A percentile compares a stretch with the other conserved stretches of the same genome.
Evolutionary conservation across 2,797 vertebrate species (phyloP).

Genomic region (Sitta carolinensis): DNA sequence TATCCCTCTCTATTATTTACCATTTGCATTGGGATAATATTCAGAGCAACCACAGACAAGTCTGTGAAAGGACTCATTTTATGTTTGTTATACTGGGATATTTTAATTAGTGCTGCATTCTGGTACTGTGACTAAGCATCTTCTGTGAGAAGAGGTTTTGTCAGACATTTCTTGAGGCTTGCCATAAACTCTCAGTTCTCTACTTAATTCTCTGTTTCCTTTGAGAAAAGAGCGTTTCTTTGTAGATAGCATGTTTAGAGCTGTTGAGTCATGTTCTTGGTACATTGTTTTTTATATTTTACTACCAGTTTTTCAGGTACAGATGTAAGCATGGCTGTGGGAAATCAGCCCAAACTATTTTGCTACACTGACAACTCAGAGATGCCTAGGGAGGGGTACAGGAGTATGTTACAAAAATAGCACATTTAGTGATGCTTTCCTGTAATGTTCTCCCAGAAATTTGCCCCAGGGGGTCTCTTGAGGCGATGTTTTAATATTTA

Average conservation of each 20-base stretch:
- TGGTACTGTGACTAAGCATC: neutral
- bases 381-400: neutral
- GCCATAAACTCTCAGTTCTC: neutral
- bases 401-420: neutral
- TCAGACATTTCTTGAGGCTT: neutral
- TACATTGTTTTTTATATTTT: slow-evolving; percentile 10
- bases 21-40: neutral
- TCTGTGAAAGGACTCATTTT: neutral
- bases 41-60: neutral
- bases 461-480: neutral
- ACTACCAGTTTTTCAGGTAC: neutral
- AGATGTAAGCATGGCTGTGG: neutral
- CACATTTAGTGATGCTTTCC: neutral
- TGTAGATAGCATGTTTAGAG: neutral
- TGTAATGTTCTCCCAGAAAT: neutral
- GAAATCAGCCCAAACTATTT: neutral
- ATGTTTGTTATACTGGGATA: neutral
- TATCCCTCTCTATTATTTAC: neutral
- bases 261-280: neutral
- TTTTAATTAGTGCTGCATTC: slow-evolving; percentile 9
- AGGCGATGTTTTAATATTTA: neutral
- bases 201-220: neutral
- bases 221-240: neutral
- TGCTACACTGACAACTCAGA: neutral
- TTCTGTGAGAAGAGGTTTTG: neutral